A percentile compares a stretch with the other conserved stretches of the same genome.
Evolutionary conservation across 1,140 invertebrate genomes (phyloP).

Genomic region (Bombus impatiens): DNA sequence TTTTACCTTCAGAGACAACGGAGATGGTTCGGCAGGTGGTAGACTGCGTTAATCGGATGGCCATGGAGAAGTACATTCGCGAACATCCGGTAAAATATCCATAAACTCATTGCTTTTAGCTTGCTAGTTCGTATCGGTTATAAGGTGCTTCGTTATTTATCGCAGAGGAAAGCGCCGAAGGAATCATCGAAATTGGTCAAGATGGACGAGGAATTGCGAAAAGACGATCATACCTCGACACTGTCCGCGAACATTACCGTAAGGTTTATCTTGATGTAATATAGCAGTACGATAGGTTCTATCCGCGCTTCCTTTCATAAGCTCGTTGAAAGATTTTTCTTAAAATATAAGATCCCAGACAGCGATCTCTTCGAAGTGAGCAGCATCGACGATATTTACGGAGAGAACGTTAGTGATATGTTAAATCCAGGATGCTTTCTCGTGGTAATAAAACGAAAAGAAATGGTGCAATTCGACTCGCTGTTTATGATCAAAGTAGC

Average conservation of each 20-base stretch:
- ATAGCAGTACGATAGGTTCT: not conserved
- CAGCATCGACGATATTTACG: slow-evolving; percentile 71
- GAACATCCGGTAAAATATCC: slow-evolving; percentile 67
- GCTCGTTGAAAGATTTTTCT: not conserved
- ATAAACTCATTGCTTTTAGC: not conserved
- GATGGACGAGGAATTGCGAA: not conserved
- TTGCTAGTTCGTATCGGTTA: not conserved
- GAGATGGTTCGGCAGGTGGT: slow-evolving; percentile 78
- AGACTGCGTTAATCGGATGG: slow-evolving; percentile 78
- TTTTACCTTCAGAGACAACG: slow-evolving; percentile 78
- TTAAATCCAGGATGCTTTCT: slow-evolving; percentile 87
- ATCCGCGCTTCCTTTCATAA: not conserved
- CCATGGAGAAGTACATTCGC: slow-evolving; percentile 76
- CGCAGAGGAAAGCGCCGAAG: not conserved
- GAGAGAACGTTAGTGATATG: slow-evolving; percentile 61
- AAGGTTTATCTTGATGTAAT: slow-evolving; percentile 10
- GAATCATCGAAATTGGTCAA: slow-evolving; percentile 1
- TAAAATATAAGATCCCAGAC: slow-evolving; percentile 84
- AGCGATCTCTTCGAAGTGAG: slow-evolving; percentile 87
- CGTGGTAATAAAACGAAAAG: slow-evolving; percentile 87
- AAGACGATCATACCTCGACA: not conserved
- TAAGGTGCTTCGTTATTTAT: not conserved
- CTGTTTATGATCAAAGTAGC: slow-evolving; percentile 91
- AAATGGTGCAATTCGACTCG: slow-evolving; percentile 88
- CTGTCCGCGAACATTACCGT: slow-evolving; percentile 19